Percentiles rank a stretch among this genome's conserved stretches.
Conservation (phyloP, 2,797 vertebrate species). For the Oreortyx pictus region DNA sequence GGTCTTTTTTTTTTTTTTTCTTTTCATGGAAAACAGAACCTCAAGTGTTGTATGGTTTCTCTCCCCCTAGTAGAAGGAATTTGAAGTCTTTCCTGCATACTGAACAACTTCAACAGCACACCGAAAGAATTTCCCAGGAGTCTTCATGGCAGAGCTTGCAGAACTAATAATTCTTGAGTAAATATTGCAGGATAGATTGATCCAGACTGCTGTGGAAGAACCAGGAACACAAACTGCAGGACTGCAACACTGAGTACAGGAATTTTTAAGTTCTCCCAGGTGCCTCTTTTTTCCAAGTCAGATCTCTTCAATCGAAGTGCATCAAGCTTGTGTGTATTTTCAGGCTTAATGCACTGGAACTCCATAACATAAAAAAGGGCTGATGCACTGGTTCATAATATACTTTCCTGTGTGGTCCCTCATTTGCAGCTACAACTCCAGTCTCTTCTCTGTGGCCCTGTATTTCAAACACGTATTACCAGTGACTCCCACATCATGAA, state of each 20-base stretch:
- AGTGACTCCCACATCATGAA: background rate
- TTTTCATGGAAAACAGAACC: background rate
- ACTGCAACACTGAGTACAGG: background rate
- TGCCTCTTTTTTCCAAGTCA: background rate
- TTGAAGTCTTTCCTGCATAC: background rate
- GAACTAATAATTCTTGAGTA: background rate
- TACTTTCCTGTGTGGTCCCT: background rate
- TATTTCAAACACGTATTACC: no score
- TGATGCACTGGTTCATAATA: background rate
- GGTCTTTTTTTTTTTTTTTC: no score
- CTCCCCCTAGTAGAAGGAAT: background rate
- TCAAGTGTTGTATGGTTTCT: background rate
- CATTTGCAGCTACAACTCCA: background rate
- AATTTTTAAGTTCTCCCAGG: background rate
- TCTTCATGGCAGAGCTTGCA: background rate
- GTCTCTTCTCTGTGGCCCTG: background rate
- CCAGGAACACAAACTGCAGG: background rate
- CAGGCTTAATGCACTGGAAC: background rate
- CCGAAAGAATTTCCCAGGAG: fast-evolving
- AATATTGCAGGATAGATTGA: background rate
- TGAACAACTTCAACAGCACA: background rate
- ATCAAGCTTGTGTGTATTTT: no score
- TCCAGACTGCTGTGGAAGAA: background rate
- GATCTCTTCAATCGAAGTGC: background rate
- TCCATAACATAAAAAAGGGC: background rate